Conservation (phyloP, 2,888 invertebrate genomes). For the Gasteruption jaculator region DNA sequence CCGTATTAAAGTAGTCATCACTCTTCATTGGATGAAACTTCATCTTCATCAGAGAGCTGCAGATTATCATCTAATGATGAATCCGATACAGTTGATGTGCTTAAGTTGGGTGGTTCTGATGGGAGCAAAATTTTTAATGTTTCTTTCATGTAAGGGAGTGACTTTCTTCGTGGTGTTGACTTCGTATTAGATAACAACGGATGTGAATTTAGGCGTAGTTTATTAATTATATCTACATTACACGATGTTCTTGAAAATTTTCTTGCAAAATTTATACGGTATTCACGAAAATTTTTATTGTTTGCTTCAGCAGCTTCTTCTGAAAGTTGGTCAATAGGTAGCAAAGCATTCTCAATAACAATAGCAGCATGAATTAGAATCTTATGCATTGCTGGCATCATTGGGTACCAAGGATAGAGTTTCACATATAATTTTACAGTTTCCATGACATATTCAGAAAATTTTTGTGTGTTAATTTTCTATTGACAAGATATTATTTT, state of each 20-base stretch:
- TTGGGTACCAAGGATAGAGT: slow-evolving; percentile 34
- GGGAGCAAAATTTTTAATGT: slow-evolving; percentile 10
- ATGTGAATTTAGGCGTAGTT: slow-evolving; percentile 25
- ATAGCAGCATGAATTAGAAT: slow-evolving; percentile 31
- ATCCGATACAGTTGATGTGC: no score
- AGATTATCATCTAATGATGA: no score
- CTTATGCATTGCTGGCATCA: slow-evolving; percentile 37
- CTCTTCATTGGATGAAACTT: no score
- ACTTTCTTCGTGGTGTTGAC: slow-evolving; percentile 41
- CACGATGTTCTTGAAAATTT: slow-evolving; percentile 26
- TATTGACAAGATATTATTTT: slow-evolving; percentile 27
- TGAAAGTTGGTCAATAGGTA: slow-evolving; percentile 34
- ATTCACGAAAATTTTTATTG: slow-evolving; percentile 31
- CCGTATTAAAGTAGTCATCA: no score
- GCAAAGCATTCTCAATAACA: slow-evolving; percentile 28
- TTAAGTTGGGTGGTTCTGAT: slow-evolving; percentile 12
- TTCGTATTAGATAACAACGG: slow-evolving; percentile 44
- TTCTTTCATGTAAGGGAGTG: slow-evolving; percentile 8
- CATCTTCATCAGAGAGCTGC: no score
- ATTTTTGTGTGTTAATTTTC: slow-evolving; percentile 24
- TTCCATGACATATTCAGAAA: slow-evolving; percentile 17
- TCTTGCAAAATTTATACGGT: slow-evolving; percentile 23
- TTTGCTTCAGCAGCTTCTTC: slow-evolving; percentile 35
- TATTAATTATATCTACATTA: slow-evolving; percentile 26
- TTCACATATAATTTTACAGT: slow-evolving; percentile 28